Evolutionary conservation across 2,113 vertebrate genomes (phyloP).

Genomic region (Climacteris rufus): DNA sequence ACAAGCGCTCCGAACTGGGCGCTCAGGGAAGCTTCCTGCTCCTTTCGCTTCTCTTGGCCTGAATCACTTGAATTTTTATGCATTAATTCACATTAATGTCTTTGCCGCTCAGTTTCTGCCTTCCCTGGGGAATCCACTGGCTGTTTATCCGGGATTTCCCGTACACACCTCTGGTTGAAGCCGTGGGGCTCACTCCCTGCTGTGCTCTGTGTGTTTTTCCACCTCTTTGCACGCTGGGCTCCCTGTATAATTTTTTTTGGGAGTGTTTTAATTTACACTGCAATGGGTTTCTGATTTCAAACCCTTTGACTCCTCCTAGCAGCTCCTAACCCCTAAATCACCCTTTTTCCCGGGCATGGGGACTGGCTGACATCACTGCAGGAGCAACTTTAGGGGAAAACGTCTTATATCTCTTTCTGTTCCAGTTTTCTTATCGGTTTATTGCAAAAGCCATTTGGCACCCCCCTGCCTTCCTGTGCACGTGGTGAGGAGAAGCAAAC

Average conservation of each 20-base stretch:
- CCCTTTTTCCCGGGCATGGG: accelerated
- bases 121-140: not conserved
- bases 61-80: not conserved
- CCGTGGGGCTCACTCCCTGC: not conserved
- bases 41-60: not conserved
- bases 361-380: not conserved
- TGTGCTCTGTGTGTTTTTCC: not conserved
- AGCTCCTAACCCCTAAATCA: not conserved
- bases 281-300: not conserved
- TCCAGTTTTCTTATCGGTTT: not conserved
- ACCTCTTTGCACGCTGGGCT: not conserved
- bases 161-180: not conserved
- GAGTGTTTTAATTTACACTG: not conserved
- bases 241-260: not conserved
- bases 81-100: not conserved
- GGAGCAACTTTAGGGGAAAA: not conserved
- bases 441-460: not conserved
- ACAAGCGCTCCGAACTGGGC: not conserved
- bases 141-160: not conserved
- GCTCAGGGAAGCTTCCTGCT: not conserved
- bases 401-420: not conserved
- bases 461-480: not conserved
- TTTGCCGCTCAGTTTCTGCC: not conserved
- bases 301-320: not conserved
- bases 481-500: not conserved